phyloP scores from a whole-genome alignment of 2,888 invertebrate species.

The Diarsia dahlii region DNA sequence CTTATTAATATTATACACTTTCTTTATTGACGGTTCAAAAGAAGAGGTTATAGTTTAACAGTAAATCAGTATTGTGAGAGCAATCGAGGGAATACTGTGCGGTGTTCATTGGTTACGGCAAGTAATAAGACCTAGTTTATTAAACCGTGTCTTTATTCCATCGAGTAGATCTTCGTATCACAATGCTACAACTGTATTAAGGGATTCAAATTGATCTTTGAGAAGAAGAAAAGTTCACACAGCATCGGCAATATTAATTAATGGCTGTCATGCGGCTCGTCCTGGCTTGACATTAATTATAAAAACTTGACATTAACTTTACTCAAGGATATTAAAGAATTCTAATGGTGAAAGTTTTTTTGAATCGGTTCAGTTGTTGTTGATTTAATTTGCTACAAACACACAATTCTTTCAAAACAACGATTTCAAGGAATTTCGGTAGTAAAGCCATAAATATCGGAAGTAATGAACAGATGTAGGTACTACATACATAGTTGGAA shows the following conservation, averaged over 20 bases:
- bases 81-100: neutral
- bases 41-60: neutral
- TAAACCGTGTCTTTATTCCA: neutral
- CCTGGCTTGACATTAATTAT: too few relatives aligned
- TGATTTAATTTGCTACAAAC: too few relatives aligned
- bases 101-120: neutral
- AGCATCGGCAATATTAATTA: neutral
- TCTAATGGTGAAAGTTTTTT: too few relatives aligned
- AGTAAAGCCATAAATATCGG: constrained; percentile 6
- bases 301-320: too few relatives aligned
- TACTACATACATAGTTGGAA: too few relatives aligned
- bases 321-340: too few relatives aligned
- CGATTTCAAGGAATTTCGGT: neutral
- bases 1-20: constrained; percentile 12
- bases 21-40: constrained; percentile 11
- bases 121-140: neutral
- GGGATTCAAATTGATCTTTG: neutral
- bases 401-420: too few relatives aligned
- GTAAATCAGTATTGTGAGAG: constrained; percentile 12
- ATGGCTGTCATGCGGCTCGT: neutral
- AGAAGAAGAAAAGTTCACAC: neutral
- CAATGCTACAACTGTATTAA: neutral
- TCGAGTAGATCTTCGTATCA: neutral
- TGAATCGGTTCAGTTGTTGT: too few relatives aligned
- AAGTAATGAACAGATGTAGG: neutral